Percentiles rank a stretch among this genome's conserved stretches.
phyloP scores from a whole-genome alignment of 2,113 vertebrate genomes.

The Datnioides undecimradiatus region DNA sequence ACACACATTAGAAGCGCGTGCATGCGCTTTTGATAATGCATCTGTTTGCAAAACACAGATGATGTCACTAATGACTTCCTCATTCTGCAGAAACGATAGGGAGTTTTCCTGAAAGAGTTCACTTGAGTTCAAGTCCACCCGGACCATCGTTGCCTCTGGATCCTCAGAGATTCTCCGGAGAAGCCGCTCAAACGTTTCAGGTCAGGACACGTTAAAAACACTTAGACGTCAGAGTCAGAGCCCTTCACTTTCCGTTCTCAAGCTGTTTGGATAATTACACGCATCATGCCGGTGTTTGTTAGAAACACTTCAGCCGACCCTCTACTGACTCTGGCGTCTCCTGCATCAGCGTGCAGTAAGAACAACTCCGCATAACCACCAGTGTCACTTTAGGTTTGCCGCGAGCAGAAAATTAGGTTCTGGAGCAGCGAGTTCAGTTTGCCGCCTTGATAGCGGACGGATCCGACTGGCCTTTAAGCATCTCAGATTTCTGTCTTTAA shows the following conservation, averaged over 20 bases:
- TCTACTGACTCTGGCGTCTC: too few relatives aligned
- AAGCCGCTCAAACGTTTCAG: background rate
- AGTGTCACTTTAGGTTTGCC: too few relatives aligned
- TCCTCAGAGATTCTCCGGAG: background rate
- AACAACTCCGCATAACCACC: too few relatives aligned
- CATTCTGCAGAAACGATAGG: background rate
- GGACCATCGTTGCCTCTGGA: background rate
- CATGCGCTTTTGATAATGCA: background rate
- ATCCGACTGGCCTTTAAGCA: too few relatives aligned
- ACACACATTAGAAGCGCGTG: background rate
- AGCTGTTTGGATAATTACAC: background rate
- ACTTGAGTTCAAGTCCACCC: background rate
- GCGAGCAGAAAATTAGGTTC: too few relatives aligned
- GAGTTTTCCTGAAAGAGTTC: background rate
- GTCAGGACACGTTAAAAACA: background rate
- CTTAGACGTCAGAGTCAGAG: too few relatives aligned
- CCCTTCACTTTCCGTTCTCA: background rate
- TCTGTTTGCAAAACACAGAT: conserved; percentile 13
- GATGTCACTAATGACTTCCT: conserved; percentile 21
- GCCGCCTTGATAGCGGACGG: too few relatives aligned
- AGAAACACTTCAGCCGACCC: too few relatives aligned
- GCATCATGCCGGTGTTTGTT: too few relatives aligned
- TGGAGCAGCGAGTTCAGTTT: too few relatives aligned
- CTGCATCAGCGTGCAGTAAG: too few relatives aligned
- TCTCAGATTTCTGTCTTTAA: too few relatives aligned